Evolutionary conservation across 1,140 invertebrate genomes (phyloP), one percentile per base, ranked within the genome.

Genomic region (Drosophila fuyamai): DNA sequence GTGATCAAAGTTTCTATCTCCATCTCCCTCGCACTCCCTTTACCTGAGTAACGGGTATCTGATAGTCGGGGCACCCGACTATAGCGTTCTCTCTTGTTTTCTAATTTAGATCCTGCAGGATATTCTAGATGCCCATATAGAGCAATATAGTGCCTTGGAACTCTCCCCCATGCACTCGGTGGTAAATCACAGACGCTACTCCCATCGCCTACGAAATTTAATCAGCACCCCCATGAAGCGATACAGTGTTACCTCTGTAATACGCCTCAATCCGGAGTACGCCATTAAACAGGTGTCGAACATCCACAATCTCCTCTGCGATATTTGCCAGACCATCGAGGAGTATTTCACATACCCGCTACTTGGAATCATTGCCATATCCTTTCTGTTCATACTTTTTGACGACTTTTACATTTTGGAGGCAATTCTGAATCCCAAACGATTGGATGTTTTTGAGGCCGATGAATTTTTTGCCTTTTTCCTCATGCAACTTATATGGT

Each of bases 401-500:
- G 91, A 92, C 58, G 84, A 90, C 41, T 92, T 91, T 58, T 92
- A 92, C 47, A 82, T 92, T 38, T 60, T 92, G 29, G 91, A 91
- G 14, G 91, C 82, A 0, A 46, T 90, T 16, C 13, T 92, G 7
- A 90, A 81, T 63, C 88, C 88, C 4, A 91, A 86, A 18, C 72
- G 89, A 27, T 55, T 91, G 44, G 88, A 90, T 29, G 55, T 74
- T 14, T 84, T 91, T 16, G 90, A 92, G 40, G 78, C 81, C 0
- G 86, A 92, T 46, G 91, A 92, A 18, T 92, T 92, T n/a, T 90
- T 92, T 47, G 79, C 90, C 14, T 92, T 92, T 50, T 92, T 92
- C 29, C 65, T 91, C 0, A 80, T 73, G 5, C 91, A 92, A 78
- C 83, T 92, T 71, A 57, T 89, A 0, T 90, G 91, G 88, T 92